Base-by-base conservation (phyloP, 2,888 invertebrate genomes). In the Trisateles emortualis region DNA sequence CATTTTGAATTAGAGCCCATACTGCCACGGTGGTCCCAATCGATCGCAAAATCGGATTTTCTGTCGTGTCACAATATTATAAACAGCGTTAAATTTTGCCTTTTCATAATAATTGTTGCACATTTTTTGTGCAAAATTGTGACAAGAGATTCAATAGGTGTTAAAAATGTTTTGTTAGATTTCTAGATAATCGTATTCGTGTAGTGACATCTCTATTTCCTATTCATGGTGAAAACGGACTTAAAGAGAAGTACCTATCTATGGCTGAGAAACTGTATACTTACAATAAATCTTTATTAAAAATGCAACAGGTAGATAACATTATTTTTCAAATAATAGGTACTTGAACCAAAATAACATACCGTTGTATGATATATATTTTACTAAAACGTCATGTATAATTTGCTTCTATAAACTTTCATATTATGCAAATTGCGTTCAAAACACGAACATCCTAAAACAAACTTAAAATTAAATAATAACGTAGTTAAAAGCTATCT, bases 11-110 rank as follows among this genome's bases (percentile, higher is more conserved):
- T 82, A 78, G 78, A 72, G 61, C 60, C 70, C 75, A 64, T 60
- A 62, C 75, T 65, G 64, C 74, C 74, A 76, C 76, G 90, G 90
- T 91, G 92, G 91, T 87, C 90, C 55, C 52, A 64, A 64, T 64
- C 56, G 47, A 69, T 68, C 58, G 61, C 46, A 56, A 57, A 33
- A 59, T 53, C 53, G 58, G 24, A 54, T 76, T 72, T 65, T 65
- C 64, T 55, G 69, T 57, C 67, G 67, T 86, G 90, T 90, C 90
- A 90, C 70, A 91, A 90, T 84, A 91, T 87, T 87, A 79, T 80
- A 84, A 85, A 77, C 64, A 68, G 75, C 73, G 70, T 83, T 70
- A 78, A 82, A 81, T 81, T 81, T 76, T 73, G 76, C 58, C 65
- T 72, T 79, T 81, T 78, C 65, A 69, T 61, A 63, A 50, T 61